Conservation (phyloP, 64 coral and sea anemone species). For the Actinia tenebrosa region DNA sequence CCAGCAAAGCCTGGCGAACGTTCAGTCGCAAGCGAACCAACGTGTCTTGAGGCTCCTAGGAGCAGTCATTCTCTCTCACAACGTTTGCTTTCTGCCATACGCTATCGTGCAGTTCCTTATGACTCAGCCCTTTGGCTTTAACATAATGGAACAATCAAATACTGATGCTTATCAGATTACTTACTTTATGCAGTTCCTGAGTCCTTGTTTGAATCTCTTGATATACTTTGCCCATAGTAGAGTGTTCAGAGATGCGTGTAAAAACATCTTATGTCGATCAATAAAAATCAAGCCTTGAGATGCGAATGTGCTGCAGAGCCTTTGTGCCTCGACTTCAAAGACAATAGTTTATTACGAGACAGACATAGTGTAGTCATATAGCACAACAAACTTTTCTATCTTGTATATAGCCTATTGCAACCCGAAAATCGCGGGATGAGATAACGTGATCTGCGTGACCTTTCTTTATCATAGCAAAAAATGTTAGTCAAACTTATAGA, state of each 20-base stretch:
- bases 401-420: too few relatives aligned
- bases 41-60: neutral
- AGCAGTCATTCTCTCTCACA: neutral
- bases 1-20: neutral
- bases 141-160: neutral
- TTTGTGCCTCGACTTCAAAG: too few relatives aligned
- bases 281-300: neutral
- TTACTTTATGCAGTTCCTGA: neutral
- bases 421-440: too few relatives aligned
- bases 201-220: constrained; percentile 8
- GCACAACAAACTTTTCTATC: too few relatives aligned
- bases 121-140: neutral
- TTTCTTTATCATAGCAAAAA: too few relatives aligned
- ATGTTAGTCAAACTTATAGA: too few relatives aligned
- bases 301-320: too few relatives aligned
- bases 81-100: constrained; percentile 2
- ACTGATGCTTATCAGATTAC: neutral
- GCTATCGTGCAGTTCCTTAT: neutral
- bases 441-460: too few relatives aligned
- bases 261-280: neutral
- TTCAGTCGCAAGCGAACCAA: neutral
- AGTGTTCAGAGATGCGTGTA: constrained; percentile 15
- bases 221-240: constrained; percentile 8
- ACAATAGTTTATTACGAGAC: too few relatives aligned
- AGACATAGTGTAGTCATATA: too few relatives aligned